Evolutionary conservation across 1,140 invertebrate genomes (phyloP), one percentile per base, ranked within the genome.

Genomic region (Drosophila busckii): DNA sequence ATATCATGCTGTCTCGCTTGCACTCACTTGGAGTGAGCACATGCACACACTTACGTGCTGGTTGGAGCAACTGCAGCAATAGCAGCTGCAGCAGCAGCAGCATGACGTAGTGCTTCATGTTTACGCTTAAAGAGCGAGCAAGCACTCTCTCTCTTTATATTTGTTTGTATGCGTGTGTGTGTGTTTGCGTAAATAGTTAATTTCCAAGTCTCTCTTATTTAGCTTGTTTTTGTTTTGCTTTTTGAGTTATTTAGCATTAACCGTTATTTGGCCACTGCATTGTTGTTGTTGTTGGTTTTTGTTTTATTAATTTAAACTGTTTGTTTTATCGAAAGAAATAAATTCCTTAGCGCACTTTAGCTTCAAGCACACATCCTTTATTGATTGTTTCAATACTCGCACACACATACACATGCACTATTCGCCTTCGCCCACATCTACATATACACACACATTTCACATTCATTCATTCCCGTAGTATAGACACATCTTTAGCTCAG

Each of bases 321-420:
- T 56, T 52, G 32, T 40, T 50, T 35, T 15, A 19, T n/a, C 16
- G 32, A 16, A 16, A 35, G 13, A 35, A 35, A 16, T 35, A 16
- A n/a, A 35, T 35, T 35, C 4, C n/a, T n/a, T n/a, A n/a, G n/a
- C n/a, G n/a, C n/a, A 26, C 40, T 46, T 40, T 40, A 38, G 38
- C 40, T 62, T 52, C 58, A 55, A 55, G 62, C 65, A 75, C 73
- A 80, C 69, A 80, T 80, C 73, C 73, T 80, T 80, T 80, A 80
- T 80, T 80, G 73, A 80, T 80, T 80, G 75, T 80, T 80, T 80
- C 73, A 80, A 69, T 54, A 53, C 29, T 50, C 48, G 37, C 20
- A 26, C 25, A 12, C 32, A 19, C 12, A 40, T 22, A 29, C 32
- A 45, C 12, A 58, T 22, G 38, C 31, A 58, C 29, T 44, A 28